A percentile compares a stretch with the other conserved stretches of the same genome.
Evolutionary conservation across 2,113 vertebrate genomes (phyloP).

Genomic region (Taurulus bubalis): DNA sequence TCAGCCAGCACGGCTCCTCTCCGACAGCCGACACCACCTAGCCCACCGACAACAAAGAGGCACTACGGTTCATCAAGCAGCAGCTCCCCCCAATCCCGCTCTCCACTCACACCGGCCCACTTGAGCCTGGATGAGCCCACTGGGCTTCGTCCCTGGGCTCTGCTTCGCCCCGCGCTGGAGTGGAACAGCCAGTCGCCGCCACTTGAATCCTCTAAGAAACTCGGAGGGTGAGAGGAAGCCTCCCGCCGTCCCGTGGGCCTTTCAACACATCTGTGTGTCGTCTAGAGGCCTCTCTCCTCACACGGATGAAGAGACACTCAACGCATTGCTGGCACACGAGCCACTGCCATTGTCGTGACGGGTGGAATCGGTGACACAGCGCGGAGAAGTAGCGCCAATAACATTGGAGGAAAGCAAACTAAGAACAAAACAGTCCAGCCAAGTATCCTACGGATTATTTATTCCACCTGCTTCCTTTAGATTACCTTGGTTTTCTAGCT

Average conservation of each 20-base stretch:
- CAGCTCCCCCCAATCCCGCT: conserved; percentile 21
- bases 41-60: conserved; percentile 16
- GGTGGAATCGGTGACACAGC: conserved; percentile 23
- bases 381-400: not conserved
- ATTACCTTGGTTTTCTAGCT: not conserved
- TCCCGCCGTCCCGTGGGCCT: conserved; percentile 1
- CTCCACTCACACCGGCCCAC: conserved; percentile 20
- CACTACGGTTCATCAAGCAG: conserved; percentile 32
- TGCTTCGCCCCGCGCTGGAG: conserved; percentile 18
- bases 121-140: conserved; percentile 44
- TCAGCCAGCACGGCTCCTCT: conserved; percentile 25
- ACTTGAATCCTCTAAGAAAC: conserved; percentile 34
- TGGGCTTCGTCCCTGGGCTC: conserved; percentile 5
- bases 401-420: not conserved
- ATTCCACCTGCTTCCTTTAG: conserved; percentile 18
- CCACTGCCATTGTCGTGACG: conserved; percentile 21
- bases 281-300: conserved; percentile 5
- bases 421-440: not conserved
- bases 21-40: conserved; percentile 18
- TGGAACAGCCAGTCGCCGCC: conserved; percentile 31
- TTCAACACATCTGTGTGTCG: not conserved
- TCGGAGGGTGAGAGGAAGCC: conserved; percentile 26
- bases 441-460: not conserved
- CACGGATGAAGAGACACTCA: conserved; percentile 28
- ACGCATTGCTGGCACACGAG: conserved; percentile 19